Evolutionary conservation across 2,888 invertebrate species (phyloP), one percentile per base, ranked within the genome.

Genomic region (Oegoconia quadripuncta): DNA sequence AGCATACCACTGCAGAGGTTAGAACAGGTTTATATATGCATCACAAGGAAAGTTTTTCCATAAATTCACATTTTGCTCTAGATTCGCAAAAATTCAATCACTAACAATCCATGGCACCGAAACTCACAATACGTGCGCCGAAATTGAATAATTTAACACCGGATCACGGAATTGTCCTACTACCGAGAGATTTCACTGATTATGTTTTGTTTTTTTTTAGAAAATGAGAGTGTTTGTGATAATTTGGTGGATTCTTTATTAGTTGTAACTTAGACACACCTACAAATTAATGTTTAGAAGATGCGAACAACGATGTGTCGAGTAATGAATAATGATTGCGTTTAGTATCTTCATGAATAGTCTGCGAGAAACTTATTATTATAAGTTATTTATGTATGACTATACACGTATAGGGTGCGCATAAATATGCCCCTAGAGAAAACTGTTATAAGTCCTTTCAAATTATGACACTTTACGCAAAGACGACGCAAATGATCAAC

Each of bases 61-160:
- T 54, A 53, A 56, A 47, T 53, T 54, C 17, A 45, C 44, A 44
- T 52, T 58, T 56, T 55, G 56, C 53, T 64, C 56, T 53, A 56
- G 63, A 62, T 64, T 63, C 50, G 50, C 51, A 46, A 46, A 60
- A 74, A 64, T 49, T 74, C 51, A 64, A 71, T 66, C 82, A 82
- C 78, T 79, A 76, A 67, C 64, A 44, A 39, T 39, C 50, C 42
- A 47, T 64, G 72, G 70, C 72, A 73, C 60, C 48, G 66, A 73
- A 67, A 59, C 41, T 51, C 52, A 51, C 44, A 45, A 46, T 39
- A 48, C 52, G 53, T 55, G 48, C 55, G 53, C 57, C 57, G 47
- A 41, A 38, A 62, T 62, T 57, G 58, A 59, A 64, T 52, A 55
- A 42, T 54, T 54, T 50, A 48, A 48, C 48, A 57, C 51, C 57